Base-by-base conservation (phyloP, 2,797 vertebrate genomes). In the Tokudaia tokunoshimensis region DNA sequence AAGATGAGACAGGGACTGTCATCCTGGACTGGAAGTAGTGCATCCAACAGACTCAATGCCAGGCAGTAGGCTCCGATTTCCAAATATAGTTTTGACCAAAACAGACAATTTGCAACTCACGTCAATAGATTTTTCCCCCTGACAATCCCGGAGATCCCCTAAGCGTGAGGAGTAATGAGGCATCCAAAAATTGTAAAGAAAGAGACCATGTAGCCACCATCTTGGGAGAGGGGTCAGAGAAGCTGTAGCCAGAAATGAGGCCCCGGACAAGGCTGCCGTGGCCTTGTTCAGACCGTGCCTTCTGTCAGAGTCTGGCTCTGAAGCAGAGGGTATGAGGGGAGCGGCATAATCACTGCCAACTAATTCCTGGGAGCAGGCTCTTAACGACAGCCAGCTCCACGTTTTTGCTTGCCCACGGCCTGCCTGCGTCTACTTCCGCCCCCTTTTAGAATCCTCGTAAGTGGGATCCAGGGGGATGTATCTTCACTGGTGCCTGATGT, bases 1-100 rank as follows among this genome's bases (percentile, higher is more conserved):
- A 98, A 94, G 98, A 98, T 8, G 92, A 98, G 74, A 80, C 97
- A 44, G 96, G 95, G 9, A 91, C 83, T 11, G 29, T 98, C 91
- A 94, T 98, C 52, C 97, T 95, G 76, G 97, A 98, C 31, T 97
- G 98, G 92, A 98, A 97, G 55, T 96, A 72, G 98, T 22, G 88
- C 7, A 0, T 65, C 5, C 19, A 31, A 31, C 67, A 44, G n/a
- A 1, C 12, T 37, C 52, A 4, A 1, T 5, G 17, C 7, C 89
- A 20, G 44, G 34, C 0, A 0, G 81, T 31, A 93, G 31, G 52
- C 17, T 50, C 41, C 61, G 26, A 3, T 52, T 13, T 44, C 55
- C 61, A 44, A 3, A 59, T 17, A 17, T 12, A 26, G 29, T 29
- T 61, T 37, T 50, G 44, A 26, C 59, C 70, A 20, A 79, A 57